Base-by-base conservation (phyloP, 2,113 vertebrate genomes). In the Indri indri region DNA sequence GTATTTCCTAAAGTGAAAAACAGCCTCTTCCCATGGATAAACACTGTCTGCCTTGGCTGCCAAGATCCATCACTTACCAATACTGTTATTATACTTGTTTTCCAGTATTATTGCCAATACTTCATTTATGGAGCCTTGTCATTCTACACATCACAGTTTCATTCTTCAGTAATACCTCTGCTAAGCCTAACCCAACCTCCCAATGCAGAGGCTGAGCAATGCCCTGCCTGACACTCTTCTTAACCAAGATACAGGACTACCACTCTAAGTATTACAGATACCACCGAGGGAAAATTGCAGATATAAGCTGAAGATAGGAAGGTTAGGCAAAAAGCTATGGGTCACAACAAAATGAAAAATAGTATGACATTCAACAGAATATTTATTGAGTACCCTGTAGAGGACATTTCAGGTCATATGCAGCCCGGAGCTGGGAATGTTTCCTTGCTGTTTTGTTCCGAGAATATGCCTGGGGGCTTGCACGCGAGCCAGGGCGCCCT, bases 1-100 rank as follows among this genome's bases (percentile, higher is more conserved):
- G 45, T 42, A 61, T 45, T 65, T 95, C 34, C 85, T 81, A 63
- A 92, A 92, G 80, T 91, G 47, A 91, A 95, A 90, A 70, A 22
- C 11, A 79, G 59, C 83, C n/a, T 94, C 42, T 94, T 74, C n/a
- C 34, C 22, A 79, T 25, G 57, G 57, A 70, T 77, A 97, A 79
- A 88, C 61, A 83, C 25, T 52, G 23, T 71, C n/a, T 79, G 22
- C 34, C n/a, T 83, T 91, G 23, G 84, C 23, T 80, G 76, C 70
- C 25, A 79, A 93, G 57, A 42, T 17, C 9, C 14, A 71, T 27
- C 68, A 61, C 61, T 96, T 90, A 81, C 37, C 79, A 73, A 25
- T 68, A 77, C 17, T 82, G 16, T 47, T 70, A 73, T 14, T 50
- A 2, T 8, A 73, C 61, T 77, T 14, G 52, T 27, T 57, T 57